Conservation (phyloP, 2,797 vertebrate species). For the Calcarius lapponicus region DNA sequence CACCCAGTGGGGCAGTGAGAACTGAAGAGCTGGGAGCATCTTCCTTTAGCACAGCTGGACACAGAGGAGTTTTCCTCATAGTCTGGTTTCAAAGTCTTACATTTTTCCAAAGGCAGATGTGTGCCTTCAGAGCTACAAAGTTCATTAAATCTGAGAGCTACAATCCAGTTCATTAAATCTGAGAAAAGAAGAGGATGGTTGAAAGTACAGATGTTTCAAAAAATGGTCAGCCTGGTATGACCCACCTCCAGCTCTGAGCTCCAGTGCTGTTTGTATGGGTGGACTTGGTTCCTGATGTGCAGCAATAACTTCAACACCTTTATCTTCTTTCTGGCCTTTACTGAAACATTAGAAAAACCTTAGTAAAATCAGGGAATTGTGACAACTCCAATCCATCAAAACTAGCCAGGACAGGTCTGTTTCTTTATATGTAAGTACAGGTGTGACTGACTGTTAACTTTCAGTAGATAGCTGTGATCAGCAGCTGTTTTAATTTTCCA, state of each 20-base stretch:
- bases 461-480: background rate
- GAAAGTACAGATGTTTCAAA: background rate
- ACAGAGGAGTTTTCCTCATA: background rate
- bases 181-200: background rate
- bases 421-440: background rate
- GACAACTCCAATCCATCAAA: background rate
- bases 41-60: background rate
- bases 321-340: background rate
- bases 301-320: background rate
- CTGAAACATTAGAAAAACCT: background rate
- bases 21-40: background rate
- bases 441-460: background rate
- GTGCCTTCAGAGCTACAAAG: background rate
- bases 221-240: background rate
- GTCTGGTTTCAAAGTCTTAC: background rate
- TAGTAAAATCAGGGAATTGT: background rate
- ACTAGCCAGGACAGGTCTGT: background rate
- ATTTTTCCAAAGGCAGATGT: background rate
- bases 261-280: background rate
- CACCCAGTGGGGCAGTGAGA: background rate
- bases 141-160: background rate
- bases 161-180: background rate
- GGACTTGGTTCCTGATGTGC: background rate
- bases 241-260: background rate
- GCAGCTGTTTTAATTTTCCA: background rate